Evolutionary conservation across 1,140 invertebrate species (phyloP).

Genomic region (Bombus huntii): DNA sequence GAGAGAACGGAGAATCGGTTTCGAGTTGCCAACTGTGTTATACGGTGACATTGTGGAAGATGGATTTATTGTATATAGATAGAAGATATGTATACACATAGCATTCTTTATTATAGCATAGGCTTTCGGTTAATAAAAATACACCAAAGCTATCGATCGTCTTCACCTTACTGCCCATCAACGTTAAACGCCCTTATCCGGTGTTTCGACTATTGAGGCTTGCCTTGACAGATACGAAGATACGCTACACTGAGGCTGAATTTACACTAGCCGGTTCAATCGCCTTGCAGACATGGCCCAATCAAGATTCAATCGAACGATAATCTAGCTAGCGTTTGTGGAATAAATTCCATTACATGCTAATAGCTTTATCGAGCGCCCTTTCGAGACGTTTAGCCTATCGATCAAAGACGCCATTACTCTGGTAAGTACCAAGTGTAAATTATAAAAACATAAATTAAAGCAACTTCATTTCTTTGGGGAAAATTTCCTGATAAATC

Average conservation of each 20-base stretch:
- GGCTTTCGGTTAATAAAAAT: slow-evolving; percentile 75
- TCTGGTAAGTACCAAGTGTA: not conserved
- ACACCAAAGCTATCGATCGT: slow-evolving; percentile 54
- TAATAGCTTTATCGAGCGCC: not conserved
- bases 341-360: slow-evolving; percentile 13
- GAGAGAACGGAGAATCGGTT: slow-evolving; percentile 54
- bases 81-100: slow-evolving; percentile 74
- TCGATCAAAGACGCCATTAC: not conserved
- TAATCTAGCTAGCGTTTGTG: not conserved
- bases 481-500: not conserved
- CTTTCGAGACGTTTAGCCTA: not conserved
- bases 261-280: slow-evolving; percentile 9
- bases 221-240: not conserved
- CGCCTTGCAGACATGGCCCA: slow-evolving; percentile 11
- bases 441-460: not conserved
- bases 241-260: not conserved
- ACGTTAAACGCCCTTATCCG: not conserved
- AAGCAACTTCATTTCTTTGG: not conserved
- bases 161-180: not conserved
- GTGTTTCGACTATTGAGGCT: not conserved
- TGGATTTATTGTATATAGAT: slow-evolving; percentile 77
- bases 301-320: slow-evolving; percentile 25
- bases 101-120: slow-evolving; percentile 75
- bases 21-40: slow-evolving; percentile 76
- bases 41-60: slow-evolving; percentile 61